These are phyloP conservation scores for Apostichopus parvimensis DNA, from an alignment of 35 echinoderm and acorn worm genomes.

Conservation along the genomic window DNA sequence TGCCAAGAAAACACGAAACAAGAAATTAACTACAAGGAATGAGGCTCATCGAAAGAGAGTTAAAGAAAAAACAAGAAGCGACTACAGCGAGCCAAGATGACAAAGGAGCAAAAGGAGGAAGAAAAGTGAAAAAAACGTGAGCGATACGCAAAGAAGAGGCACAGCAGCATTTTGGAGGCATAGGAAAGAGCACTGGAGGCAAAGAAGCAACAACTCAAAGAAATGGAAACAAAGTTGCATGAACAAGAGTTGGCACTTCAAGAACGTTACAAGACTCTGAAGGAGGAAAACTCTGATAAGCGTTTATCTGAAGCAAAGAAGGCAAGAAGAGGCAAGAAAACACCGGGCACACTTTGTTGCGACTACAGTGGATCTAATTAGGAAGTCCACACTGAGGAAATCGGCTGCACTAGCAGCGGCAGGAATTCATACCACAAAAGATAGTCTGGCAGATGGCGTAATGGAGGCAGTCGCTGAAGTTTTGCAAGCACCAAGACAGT, in stretches of 20 bases:
- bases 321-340: conserved; percentile 35
- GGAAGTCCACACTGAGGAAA: no score
- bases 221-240: conserved; percentile 1
- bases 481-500: no score
- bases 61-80: no score
- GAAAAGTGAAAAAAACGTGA: neutral
- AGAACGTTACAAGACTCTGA: neutral
- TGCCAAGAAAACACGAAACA: no score
- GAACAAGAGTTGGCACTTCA: neutral
- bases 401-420: no score
- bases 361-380: no score
- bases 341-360: no score
- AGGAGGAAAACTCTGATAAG: conserved; percentile 12
- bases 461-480: no score
- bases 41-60: no score
- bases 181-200: neutral
- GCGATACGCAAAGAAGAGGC: neutral
- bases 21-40: no score
- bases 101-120: neutral
- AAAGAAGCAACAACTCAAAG: neutral
- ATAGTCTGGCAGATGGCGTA: no score
- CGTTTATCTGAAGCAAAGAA: conserved; percentile 26
- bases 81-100: neutral
- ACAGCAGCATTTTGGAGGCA: neutral
- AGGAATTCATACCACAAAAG: no score